Percentiles rank a stretch among this genome's conserved stretches.
Evolutionary conservation across 2,113 vertebrate species (phyloP).

Genomic region (Caretta caretta): DNA sequence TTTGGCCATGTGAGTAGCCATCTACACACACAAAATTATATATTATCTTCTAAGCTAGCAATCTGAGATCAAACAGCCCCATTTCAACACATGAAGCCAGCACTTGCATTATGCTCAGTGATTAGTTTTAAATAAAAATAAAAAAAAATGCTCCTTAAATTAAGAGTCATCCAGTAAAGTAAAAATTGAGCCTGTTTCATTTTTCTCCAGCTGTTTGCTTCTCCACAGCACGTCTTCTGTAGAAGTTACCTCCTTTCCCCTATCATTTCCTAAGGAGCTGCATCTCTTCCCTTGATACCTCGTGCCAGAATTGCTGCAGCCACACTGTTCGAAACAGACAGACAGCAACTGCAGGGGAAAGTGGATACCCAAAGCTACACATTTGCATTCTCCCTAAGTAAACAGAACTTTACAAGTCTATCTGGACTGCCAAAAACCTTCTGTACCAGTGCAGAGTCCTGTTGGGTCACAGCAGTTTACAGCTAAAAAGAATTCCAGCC

Average conservation of each 20-base stretch:
- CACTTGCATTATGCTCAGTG: not conserved
- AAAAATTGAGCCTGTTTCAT: not conserved
- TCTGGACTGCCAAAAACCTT: rapidly evolving
- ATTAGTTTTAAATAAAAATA: not conserved
- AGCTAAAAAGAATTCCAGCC: not conserved
- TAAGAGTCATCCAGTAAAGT: not conserved
- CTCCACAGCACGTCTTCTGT: not conserved
- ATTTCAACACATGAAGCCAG: conserved; percentile 19
- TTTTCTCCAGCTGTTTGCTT: not conserved
- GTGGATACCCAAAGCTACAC: not conserved
- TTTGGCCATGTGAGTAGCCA: not conserved
- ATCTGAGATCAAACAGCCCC: not conserved
- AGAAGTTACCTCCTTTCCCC: not conserved
- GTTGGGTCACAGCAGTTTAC: not conserved
- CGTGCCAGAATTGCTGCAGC: rapidly evolving
- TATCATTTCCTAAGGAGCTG: not conserved
- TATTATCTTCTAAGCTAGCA: conserved; percentile 3
- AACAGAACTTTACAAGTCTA: not conserved
- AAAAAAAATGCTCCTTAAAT: not conserved
- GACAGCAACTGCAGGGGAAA: rapidly evolving
- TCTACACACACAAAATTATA: not conserved
- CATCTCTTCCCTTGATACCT: not conserved
- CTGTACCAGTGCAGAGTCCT: rapidly evolving
- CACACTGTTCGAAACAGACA: not conserved
- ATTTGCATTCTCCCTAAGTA: not conserved